Base-by-base conservation (phyloP, 2,113 vertebrate genomes). In the Ameiurus melas region DNA sequence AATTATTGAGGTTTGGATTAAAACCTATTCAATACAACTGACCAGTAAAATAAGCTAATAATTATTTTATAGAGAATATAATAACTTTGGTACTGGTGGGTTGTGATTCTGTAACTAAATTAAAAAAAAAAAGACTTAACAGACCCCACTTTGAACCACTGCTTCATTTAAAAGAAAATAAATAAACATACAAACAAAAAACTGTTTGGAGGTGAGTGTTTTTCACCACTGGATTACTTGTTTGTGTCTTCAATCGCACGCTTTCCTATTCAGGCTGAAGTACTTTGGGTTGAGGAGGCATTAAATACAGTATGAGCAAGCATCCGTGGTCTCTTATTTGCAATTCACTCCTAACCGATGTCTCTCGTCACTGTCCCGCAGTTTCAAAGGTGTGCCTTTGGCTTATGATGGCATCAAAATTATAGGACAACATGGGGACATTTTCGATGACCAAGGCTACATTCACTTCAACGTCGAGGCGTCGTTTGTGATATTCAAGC, bases 401-500 rank as follows among this genome's bases (percentile, higher is more conserved):
- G 98, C 98, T 0, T 99, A 98, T 88, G 96, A 99, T 90, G 93
- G 96, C 91, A 95, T 99, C 88, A 96, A 92, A 86, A 94, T 98
- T 75, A 71, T 98, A 36, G 95, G 96, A 0, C 95, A 94, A n/a
- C 89, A 96, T 1, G 98, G 98, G 47, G 94, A 97, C 90, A 99
- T 99, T 88, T 95, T 95, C 39, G 97, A 98, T 53, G 98, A 99
- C 90, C 96, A 96, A 7, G 98, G 97, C 19, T 97, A 96, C 90
- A 94, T 99, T 93, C 98, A 99, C 90, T 88, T 99, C 88, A 94
- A 99, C 92, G 91, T 99, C 68, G 95, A 99, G 87, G 98, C 97
- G 0, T 96, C 95, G 87, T 99, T 99, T 88, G 92, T 99, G 58
- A 88, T 98, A 77, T 99, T 99, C 91, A 96, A 95, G 87, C 98